Evolutionary conservation across 2,797 vertebrate genomes (phyloP).

Genomic region (Pelochelys cantorii): DNA sequence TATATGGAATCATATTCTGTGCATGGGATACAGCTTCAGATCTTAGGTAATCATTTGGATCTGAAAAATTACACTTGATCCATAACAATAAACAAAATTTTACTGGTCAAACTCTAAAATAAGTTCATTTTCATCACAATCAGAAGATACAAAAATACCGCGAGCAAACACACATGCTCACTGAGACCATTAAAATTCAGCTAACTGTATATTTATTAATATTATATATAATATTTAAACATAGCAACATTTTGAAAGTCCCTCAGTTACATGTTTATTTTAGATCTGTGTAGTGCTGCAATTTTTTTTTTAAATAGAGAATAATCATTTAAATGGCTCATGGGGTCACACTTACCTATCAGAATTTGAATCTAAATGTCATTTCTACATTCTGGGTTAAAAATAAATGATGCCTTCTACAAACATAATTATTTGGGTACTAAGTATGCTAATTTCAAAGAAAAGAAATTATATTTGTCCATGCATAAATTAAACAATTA

Average conservation of each 20-base stretch:
- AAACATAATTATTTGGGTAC: rapidly evolving
- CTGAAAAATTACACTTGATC: neutral
- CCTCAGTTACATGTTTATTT: neutral
- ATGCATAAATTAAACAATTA: neutral
- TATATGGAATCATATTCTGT: rapidly evolving
- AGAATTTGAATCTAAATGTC: neutral
- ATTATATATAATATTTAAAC: neutral
- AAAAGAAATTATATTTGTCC: rapidly evolving
- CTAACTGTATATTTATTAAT: neutral
- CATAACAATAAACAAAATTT: neutral
- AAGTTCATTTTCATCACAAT: neutral
- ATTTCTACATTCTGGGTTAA: rapidly evolving
- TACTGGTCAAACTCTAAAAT: neutral
- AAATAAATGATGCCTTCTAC: rapidly evolving
- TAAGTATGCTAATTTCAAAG: rapidly evolving
- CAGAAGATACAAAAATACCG: neutral
- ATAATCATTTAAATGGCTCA: rapidly evolving
- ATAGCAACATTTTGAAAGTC: neutral
- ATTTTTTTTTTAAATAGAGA: rapidly evolving
- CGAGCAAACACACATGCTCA: neutral
- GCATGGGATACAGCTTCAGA: rapidly evolving
- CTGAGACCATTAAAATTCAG: neutral
- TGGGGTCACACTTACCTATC: rapidly evolving
- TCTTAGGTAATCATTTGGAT: rapidly evolving
- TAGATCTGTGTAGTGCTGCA: neutral